Conservation (phyloP, 1,140 invertebrate genomes). For the Bombus breviceps region DNA sequence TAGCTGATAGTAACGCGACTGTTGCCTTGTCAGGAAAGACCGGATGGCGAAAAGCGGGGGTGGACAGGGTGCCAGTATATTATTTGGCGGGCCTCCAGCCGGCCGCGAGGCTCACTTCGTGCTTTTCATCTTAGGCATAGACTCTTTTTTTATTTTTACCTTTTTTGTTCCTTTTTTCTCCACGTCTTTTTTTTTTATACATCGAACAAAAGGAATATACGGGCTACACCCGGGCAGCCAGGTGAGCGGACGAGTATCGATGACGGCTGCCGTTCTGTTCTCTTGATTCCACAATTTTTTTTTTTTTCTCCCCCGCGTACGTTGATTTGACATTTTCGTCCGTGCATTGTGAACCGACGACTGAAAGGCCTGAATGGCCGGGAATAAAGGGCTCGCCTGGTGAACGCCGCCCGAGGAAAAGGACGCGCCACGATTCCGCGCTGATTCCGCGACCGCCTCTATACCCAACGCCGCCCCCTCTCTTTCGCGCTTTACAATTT, state of each 20-base stretch:
- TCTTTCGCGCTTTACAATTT: not conserved
- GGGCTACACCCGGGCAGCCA: conserved; percentile 35
- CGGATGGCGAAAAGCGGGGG: conserved; percentile 14
- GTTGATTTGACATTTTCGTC: conserved; percentile 59
- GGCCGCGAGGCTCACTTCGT: conserved; percentile 75
- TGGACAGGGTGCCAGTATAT: conserved; percentile 75
- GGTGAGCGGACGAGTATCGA: conserved; percentile 59
- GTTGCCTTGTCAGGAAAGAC: conserved; percentile 47
- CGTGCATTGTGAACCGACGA: conserved; percentile 14
- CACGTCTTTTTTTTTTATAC: conserved; percentile 31
- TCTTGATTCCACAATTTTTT: conserved; percentile 54
- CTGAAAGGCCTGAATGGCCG: conserved; percentile 40
- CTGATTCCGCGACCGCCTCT: conserved; percentile 14
- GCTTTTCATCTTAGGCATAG: conserved; percentile 76
- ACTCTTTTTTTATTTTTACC: conserved; percentile 43
- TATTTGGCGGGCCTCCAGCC: conserved; percentile 78
- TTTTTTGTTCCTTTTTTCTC: conserved; percentile 2
- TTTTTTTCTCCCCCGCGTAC: not conserved
- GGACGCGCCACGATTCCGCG: conserved; percentile 25
- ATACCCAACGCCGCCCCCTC: not conserved
- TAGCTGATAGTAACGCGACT: conserved; percentile 64
- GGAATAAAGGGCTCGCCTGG: conserved; percentile 11
- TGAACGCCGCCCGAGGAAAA: conserved; percentile 35
- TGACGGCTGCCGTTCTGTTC: conserved; percentile 47
- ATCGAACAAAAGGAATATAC: conserved; percentile 64